Evolutionary conservation across 1,140 invertebrate genomes (phyloP).

Genomic region (Sycobia sp.): DNA sequence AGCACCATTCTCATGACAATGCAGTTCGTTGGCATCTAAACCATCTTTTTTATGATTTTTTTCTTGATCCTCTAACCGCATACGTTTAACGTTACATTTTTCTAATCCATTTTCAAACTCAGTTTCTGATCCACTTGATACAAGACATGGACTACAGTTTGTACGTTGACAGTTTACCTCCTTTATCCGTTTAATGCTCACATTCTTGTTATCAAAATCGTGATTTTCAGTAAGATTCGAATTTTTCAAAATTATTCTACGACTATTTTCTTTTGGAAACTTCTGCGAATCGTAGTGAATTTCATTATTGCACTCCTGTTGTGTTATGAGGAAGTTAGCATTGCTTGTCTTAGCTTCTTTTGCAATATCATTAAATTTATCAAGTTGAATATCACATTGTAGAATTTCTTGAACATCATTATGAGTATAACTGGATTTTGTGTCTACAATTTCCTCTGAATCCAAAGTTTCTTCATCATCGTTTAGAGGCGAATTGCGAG

Average conservation of each 20-base stretch:
- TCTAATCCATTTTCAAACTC: conserved; percentile 53
- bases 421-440: conserved; percentile 51
- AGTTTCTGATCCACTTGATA: conserved; percentile 49
- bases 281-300: conserved; percentile 70
- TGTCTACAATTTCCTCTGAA: conserved; percentile 50
- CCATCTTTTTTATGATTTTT: conserved; percentile 55
- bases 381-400: conserved; percentile 37
- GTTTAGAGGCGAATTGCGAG: conserved; percentile 47
- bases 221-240: conserved; percentile 58
- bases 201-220: conserved; percentile 58
- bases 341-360: conserved; percentile 72
- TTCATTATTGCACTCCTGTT: conserved; percentile 63
- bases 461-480: conserved; percentile 53
- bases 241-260: conserved; percentile 55
- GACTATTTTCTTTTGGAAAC: conserved; percentile 61
- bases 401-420: conserved; percentile 48
- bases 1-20: conserved; percentile 50
- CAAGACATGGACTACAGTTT: conserved; percentile 39
- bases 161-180: conserved; percentile 58
- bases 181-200: conserved; percentile 60
- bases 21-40: conserved; percentile 39
- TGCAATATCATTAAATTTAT: conserved; percentile 62
- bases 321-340: conserved; percentile 67
- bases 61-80: conserved; percentile 59
- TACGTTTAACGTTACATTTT: conserved; percentile 60